These are phyloP conservation scores for Drosophila tripunctata DNA, from an alignment of 2,888 invertebrate genomes.

Conservation along the genomic window DNA sequence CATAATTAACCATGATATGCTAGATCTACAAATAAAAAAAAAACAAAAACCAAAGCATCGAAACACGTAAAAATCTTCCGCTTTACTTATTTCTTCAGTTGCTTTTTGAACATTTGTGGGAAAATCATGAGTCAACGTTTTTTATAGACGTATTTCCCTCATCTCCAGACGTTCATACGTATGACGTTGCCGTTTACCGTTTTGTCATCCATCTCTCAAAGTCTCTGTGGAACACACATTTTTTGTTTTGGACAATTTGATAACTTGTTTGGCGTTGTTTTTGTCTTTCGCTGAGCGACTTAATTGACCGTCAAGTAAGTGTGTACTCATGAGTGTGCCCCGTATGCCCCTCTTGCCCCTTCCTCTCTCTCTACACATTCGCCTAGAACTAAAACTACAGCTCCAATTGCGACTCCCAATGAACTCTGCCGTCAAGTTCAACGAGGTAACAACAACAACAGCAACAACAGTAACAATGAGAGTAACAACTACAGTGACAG, in stretches of 20 bases:
- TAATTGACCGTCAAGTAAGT: conserved; percentile 65
- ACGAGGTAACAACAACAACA: conserved; percentile 36
- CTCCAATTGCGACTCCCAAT: conserved; percentile 52
- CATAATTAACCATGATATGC: conserved; percentile 38
- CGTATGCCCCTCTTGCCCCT: neutral
- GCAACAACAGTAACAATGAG: conserved; percentile 6
- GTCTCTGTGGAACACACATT: conserved; percentile 10
- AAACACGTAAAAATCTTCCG: conserved; percentile 33
- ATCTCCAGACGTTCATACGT: neutral
- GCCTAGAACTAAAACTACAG: conserved; percentile 18
- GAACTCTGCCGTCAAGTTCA: conserved; percentile 67
- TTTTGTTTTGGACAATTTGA: conserved; percentile 44
- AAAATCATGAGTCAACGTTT: conserved; percentile 68
- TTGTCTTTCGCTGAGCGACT: conserved; percentile 40
- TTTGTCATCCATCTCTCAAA: conserved; percentile 28
- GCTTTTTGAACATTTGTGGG: conserved; percentile 40
- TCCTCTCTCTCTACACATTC: no score
- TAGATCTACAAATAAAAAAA: neutral
- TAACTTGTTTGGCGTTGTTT: conserved; percentile 53
- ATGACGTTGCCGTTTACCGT: conserved; percentile 66
- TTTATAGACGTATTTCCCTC: conserved; percentile 15
- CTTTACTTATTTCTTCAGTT: conserved; percentile 13
- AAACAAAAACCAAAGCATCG: conserved; percentile 3
- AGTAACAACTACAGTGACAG: conserved; percentile 7
- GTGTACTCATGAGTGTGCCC: conserved; percentile 2